Evolutionary conservation across 2,113 vertebrate genomes (phyloP), one percentile per base, ranked within the genome.

Genomic region (Mixornis gularis): DNA sequence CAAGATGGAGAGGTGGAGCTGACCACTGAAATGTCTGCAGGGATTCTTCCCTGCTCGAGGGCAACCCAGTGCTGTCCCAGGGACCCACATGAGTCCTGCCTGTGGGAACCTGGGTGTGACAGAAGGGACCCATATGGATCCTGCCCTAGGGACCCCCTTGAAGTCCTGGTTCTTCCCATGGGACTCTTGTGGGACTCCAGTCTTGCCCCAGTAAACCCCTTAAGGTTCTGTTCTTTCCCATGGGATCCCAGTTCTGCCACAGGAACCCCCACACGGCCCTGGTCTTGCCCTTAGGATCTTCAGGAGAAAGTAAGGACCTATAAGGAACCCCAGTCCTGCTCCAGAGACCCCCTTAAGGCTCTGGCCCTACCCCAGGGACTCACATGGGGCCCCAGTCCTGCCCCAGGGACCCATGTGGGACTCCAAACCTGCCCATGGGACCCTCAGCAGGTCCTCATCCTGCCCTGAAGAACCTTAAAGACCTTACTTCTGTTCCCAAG

Each of bases 211-310:
- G 7, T n/a, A 55, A 79, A 9, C 9, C 19, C 14, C 6, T 3
- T 30, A 38, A 59, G 36, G 19, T 26, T 30, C n/a, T n/a, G 6
- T 0, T 55, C 32, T n/a, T 65, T 40, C 30, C 53, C 2, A 0
- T 19, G 12, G 30, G 26, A 52, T 11, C 14, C 46, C 17, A 46
- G 11, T 49, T 29, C 53, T 55, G 14, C 12, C 49, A 46, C 48
- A 40, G 3, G n/a, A 48, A 68, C 22, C 8, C 13, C 26, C 0
- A 0, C 1, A 36, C 36, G 13, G 16, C 21, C 59, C 51, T 30
- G 5, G 0, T 40, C 32, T 40, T 46, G 13, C 26, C 49, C 40
- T 4, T 32, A 4, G 38, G 12, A 68, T 30, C 17, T 19, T 48
- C 9, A 59, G 58, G 12, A 49, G 12, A 41, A 81, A 59, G 29